These are phyloP conservation scores for Hololepta plana DNA, from an alignment of 2,888 invertebrate genomes.

Conservation along the genomic window DNA sequence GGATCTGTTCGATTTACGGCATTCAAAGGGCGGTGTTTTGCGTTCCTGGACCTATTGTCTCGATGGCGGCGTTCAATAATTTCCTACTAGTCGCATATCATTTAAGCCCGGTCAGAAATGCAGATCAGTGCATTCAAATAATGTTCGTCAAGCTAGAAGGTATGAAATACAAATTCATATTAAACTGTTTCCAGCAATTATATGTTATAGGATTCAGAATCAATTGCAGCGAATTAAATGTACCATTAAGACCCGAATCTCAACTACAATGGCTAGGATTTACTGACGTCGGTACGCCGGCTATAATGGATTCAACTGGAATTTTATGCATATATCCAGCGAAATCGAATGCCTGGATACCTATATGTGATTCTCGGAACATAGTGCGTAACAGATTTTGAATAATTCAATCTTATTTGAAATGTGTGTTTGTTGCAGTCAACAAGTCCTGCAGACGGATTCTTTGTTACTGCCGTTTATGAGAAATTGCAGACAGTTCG, in stretches of 20 bases:
- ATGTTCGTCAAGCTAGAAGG: slow-evolving; percentile 34
- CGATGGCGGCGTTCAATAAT: slow-evolving; percentile 41
- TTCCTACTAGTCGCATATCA: slow-evolving; percentile 51
- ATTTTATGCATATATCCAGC: slow-evolving; percentile 51
- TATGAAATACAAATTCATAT: slow-evolving; percentile 2
- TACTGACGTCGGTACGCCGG: slow-evolving; percentile 65
- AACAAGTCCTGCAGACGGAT: slow-evolving; percentile 52
- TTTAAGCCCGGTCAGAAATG: slow-evolving; percentile 17
- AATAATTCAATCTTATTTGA: slow-evolving; percentile 5
- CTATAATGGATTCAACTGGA: slow-evolving; percentile 59
- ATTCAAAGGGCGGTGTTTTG: slow-evolving; percentile 65
- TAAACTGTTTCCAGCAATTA: no score
- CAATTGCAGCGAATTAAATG: no score
- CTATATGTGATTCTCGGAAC: slow-evolving; percentile 53
- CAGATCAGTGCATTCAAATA: slow-evolving; percentile 36
- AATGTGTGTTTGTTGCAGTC: slow-evolving; percentile 22
- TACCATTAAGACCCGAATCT: slow-evolving; percentile 47
- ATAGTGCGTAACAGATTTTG: slow-evolving; percentile 35
- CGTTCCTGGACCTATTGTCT: slow-evolving; percentile 54
- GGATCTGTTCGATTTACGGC: slow-evolving; percentile 76
- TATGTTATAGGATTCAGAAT: no score
- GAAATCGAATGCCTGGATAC: slow-evolving; percentile 59
- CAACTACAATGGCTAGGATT: slow-evolving; percentile 62
- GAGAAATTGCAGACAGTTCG: slow-evolving; percentile 63
- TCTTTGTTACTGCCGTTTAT: slow-evolving; percentile 58